These are phyloP conservation scores for Nyctibius bracteatus DNA, from an alignment of 2,113 vertebrate species.

Conservation along the genomic window DNA sequence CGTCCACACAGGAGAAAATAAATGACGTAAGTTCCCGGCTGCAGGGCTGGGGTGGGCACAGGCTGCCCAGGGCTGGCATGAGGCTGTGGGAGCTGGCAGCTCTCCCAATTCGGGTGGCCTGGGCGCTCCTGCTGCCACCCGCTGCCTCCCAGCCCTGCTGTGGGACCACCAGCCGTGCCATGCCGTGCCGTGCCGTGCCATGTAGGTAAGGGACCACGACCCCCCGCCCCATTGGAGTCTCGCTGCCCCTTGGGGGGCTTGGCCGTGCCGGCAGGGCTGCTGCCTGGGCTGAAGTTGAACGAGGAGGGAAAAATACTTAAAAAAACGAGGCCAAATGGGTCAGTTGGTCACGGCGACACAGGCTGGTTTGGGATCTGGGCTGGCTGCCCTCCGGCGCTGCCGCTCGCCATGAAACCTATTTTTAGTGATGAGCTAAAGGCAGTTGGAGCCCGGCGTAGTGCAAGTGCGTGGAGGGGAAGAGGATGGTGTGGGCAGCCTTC, in stretches of 20 bases:
- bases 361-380: slow-evolving; percentile 21
- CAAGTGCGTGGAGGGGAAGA: neutral
- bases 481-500: neutral
- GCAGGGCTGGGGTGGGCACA: neutral
- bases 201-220: accelerated
- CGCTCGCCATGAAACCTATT: neutral
- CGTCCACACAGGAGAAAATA: neutral
- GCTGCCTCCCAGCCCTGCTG: accelerated
- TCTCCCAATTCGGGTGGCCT: neutral
- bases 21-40: accelerated
- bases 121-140: neutral
- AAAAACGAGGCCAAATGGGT: slow-evolving; percentile 38
- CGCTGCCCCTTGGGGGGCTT: accelerated
- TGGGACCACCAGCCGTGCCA: accelerated
- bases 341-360: slow-evolving; percentile 38
- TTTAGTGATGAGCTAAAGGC: slow-evolving; percentile 8
- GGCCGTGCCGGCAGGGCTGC: accelerated
- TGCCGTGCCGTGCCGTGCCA: accelerated
- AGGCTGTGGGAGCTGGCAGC: neutral
- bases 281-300: neutral
- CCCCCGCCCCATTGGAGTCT: accelerated
- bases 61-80: neutral
- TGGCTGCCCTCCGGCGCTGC: slow-evolving; percentile 30
- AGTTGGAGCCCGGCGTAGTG: accelerated
- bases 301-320: neutral